Evolutionary conservation across 2,888 invertebrate genomes (phyloP).

Genomic region (Cerceris ruficornis): DNA sequence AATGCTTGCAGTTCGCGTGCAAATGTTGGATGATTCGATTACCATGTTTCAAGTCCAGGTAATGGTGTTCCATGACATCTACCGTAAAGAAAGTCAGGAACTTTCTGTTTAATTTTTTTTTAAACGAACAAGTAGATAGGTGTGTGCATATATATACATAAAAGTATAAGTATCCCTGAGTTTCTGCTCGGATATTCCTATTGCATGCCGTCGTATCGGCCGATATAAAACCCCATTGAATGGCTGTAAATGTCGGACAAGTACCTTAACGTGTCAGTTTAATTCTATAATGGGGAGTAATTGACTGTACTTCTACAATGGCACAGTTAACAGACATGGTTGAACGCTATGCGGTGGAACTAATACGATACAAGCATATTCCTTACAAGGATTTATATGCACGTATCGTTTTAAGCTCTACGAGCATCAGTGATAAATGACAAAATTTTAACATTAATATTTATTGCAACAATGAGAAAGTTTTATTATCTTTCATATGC

Average conservation of each 20-base stretch:
- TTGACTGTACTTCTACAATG: constrained; percentile 16
- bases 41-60: constrained; percentile 97
- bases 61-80: constrained; percentile 36
- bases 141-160: too few species aligned
- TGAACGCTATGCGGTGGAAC: constrained; percentile 8
- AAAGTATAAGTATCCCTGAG: not conserved
- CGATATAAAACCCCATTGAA: not conserved
- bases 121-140: not conserved
- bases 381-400: not conserved
- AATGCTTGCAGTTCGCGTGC: constrained; percentile 93
- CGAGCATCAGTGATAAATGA: not conserved
- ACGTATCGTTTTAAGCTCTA: not conserved
- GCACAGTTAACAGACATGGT: constrained; percentile 23
- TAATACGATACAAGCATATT: not conserved
- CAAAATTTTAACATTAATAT: not conserved
- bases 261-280: constrained; percentile 22
- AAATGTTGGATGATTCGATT: constrained; percentile 94
- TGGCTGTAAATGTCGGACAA: not conserved
- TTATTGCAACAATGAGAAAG: not conserved
- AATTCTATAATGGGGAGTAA: constrained; percentile 35
- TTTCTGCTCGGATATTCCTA: not conserved
- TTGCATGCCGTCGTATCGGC: not conserved
- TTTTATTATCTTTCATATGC: not conserved
- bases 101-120: not conserved
- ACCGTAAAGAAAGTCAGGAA: not conserved